Conservation (phyloP, 2,797 vertebrate species). For the Sebastes itinus region DNA sequence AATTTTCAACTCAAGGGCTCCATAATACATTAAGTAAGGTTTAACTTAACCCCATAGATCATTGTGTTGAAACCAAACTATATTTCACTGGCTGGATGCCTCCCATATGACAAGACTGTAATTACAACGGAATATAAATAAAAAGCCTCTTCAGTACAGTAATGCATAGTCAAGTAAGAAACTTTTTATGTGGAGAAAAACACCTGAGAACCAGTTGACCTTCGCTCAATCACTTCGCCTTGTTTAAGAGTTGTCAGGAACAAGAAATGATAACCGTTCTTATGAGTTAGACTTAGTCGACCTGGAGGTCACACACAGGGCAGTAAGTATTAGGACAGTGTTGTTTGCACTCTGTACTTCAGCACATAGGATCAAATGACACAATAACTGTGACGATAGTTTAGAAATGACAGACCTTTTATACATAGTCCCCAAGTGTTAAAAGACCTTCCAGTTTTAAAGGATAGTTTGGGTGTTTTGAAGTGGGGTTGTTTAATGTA, state of each 20-base stretch:
- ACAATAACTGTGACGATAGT: neutral
- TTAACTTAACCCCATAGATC: slow-evolving; percentile 54
- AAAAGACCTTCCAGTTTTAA: neutral
- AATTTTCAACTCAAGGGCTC: slow-evolving; percentile 71
- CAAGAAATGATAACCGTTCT: neutral
- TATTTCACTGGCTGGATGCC: slow-evolving; percentile 31
- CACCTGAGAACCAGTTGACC: slow-evolving; percentile 25
- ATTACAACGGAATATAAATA: slow-evolving; percentile 56
- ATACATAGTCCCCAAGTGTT: neutral
- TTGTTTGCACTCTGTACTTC: slow-evolving; percentile 3
- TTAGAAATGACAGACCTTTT: neutral
- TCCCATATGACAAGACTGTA: slow-evolving; percentile 49
- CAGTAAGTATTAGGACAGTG: neutral
- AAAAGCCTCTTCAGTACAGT: slow-evolving; percentile 29
- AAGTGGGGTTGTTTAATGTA: neutral
- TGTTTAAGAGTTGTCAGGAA: neutral
- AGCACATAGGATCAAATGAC: neutral
- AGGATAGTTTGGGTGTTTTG: neutral
- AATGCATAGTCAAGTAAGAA: slow-evolving; percentile 37
- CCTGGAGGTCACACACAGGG: slow-evolving; percentile 1
- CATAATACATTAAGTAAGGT: slow-evolving; percentile 54
- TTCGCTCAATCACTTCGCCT: slow-evolving; percentile 20
- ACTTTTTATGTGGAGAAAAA: slow-evolving; percentile 1
- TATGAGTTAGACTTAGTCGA: neutral
- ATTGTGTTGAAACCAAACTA: slow-evolving; percentile 38